phyloP scores from a whole-genome alignment of 2,113 vertebrate genomes.

The Oplegnathus fasciatus region DNA sequence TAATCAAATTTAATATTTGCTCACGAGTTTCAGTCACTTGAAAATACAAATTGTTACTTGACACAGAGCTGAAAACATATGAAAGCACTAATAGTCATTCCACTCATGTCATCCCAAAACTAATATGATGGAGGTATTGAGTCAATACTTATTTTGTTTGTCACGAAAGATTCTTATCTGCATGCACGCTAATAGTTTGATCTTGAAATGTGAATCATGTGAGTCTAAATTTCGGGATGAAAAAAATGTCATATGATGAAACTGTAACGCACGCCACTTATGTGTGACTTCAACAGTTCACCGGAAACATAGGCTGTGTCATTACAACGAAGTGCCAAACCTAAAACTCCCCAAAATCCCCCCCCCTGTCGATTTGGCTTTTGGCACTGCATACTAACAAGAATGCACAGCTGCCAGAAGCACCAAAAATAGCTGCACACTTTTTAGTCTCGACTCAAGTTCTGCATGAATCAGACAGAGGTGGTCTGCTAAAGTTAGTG shows the following conservation, averaged over 20 bases:
- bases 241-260: not conserved
- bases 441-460: slow-evolving; percentile 23
- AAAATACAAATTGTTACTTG: not conserved
- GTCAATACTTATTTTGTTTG: not conserved
- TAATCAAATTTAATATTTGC: not conserved
- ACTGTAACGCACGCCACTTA: not conserved
- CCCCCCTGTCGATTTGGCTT: not conserved
- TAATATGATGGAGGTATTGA: too few species aligned
- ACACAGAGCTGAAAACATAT: not conserved
- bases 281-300: not conserved
- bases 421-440: slow-evolving; percentile 61
- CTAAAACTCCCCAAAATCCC: slow-evolving; percentile 12
- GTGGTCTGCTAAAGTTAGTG: slow-evolving; percentile 2
- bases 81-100: not conserved
- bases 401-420: slow-evolving; percentile 50
- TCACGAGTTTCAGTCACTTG: not conserved
- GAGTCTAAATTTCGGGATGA: not conserved
- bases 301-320: not conserved
- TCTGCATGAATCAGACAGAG: slow-evolving; percentile 25
- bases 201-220: not conserved
- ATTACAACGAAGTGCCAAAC: not conserved
- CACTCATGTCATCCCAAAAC: not conserved
- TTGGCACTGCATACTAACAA: slow-evolving; percentile 5
- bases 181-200: not conserved
- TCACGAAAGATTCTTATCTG: too few species aligned